Conservation (phyloP, 1,140 invertebrate species). For the Scaptodrosophila lebanonensis region DNA sequence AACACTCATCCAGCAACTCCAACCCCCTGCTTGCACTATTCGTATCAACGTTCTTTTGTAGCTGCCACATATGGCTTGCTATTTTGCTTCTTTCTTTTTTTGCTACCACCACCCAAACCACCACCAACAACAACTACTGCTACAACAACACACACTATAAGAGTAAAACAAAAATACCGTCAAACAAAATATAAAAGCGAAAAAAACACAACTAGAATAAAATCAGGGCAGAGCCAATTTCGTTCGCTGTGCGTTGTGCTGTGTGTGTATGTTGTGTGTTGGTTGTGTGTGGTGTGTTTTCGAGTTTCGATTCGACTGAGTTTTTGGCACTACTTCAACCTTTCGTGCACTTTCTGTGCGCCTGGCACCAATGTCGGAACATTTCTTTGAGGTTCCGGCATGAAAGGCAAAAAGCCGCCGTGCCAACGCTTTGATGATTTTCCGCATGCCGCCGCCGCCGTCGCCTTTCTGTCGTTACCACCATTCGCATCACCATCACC, state of each 20-base stretch:
- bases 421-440: conserved; percentile 71
- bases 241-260: conserved; percentile 34
- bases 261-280: conserved; percentile 2
- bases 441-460: conserved; percentile 51
- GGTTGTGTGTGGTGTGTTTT: conserved; percentile 36
- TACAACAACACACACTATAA: too few species aligned
- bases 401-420: conserved; percentile 64
- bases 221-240: conserved; percentile 72
- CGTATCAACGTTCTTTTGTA: too few species aligned
- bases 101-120: too few species aligned
- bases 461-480: too few species aligned
- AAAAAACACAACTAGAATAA: conserved; percentile 40
- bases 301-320: conserved; percentile 57
- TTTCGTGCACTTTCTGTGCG: conserved; percentile 54
- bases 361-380: conserved; percentile 67
- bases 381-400: conserved; percentile 72
- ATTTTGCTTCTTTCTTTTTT: too few species aligned
- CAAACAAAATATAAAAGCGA: too few species aligned
- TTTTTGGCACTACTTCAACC: conserved; percentile 67
- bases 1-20: too few species aligned
- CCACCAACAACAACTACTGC: too few species aligned
- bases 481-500: conserved; percentile 25
- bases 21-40: too few species aligned
- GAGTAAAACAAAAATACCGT: too few species aligned
- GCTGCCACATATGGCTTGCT: too few species aligned